Evolutionary conservation across 2,113 vertebrate species (phyloP).

Genomic region (Anguilla japonica): DNA sequence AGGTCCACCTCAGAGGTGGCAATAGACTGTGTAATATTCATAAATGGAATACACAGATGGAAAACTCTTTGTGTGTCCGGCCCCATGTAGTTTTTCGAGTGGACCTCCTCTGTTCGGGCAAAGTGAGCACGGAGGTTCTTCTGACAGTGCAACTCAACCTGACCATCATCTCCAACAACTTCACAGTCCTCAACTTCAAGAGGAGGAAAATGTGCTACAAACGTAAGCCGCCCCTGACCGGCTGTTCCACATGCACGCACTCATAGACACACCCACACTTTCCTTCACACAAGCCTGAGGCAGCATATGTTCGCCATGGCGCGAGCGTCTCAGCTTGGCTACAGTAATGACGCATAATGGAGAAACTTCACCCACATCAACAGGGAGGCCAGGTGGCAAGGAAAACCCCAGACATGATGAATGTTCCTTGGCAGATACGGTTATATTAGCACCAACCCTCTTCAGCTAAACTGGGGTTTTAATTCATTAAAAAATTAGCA

Average conservation of each 20-base stretch:
- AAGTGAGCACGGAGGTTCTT: constrained; percentile 87
- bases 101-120: constrained; percentile 90
- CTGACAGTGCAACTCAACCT: constrained; percentile 94
- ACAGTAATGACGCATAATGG: background rate
- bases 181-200: constrained; percentile 98
- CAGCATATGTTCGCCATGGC: background rate
- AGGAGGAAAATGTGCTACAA: constrained; percentile 99
- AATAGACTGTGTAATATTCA: too few relatives aligned
- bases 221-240: constrained; percentile 71
- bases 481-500: background rate
- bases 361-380: background rate
- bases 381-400: background rate
- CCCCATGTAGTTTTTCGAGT: constrained; percentile 84
- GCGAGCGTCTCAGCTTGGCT: background rate
- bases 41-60: background rate
- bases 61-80: background rate
- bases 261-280: background rate
- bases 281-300: background rate
- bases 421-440: background rate
- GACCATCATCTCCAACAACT: constrained; percentile 88
- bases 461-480: background rate
- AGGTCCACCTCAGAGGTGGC: too few relatives aligned
- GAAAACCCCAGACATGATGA: background rate
- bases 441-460: background rate
- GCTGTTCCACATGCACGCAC: background rate